A percentile compares a stretch with the other conserved stretches of the same genome.
These are phyloP conservation scores for Butorides virescens DNA, from an alignment of 2,113 vertebrate genomes.

Conservation along the genomic window DNA sequence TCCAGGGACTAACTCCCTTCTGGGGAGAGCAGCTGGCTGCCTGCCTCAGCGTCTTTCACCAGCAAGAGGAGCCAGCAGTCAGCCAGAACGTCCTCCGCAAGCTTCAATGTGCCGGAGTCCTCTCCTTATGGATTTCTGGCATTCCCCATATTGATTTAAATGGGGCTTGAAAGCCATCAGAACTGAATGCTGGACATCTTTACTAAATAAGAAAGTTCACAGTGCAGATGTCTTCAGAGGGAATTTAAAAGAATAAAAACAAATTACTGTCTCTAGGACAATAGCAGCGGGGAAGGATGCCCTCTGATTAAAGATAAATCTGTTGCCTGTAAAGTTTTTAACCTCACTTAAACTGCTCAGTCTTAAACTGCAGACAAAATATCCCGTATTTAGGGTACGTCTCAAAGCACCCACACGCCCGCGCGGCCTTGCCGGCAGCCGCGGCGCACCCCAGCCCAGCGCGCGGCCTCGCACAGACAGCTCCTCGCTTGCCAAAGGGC, in stretches of 20 bases:
- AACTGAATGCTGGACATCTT: background rate
- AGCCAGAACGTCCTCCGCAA: conserved; percentile 30
- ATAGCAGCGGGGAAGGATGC: background rate
- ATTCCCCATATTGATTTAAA: background rate
- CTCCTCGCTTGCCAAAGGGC: background rate
- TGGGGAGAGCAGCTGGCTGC: conserved; percentile 54
- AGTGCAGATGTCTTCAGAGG: background rate
- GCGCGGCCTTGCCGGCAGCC: background rate
- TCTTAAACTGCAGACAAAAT: background rate
- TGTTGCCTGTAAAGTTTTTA: background rate
- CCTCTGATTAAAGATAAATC: background rate
- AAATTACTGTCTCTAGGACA: background rate
- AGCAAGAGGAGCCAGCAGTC: conserved; percentile 44
- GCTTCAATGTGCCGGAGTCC: background rate
- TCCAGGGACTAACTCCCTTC: conserved; percentile 51
- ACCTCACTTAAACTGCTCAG: background rate
- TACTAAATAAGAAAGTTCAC: background rate
- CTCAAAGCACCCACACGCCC: background rate
- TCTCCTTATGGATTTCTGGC: conserved; percentile 14
- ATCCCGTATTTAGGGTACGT: background rate
- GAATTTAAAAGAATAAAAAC: background rate
- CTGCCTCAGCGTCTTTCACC: conserved; percentile 46
- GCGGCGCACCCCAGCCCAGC: background rate
- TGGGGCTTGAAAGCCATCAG: background rate
- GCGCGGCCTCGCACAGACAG: background rate